Evolutionary conservation across 2,888 invertebrate species (phyloP), one percentile per base, ranked within the genome.

Genomic region (Amphipoea oculea): DNA sequence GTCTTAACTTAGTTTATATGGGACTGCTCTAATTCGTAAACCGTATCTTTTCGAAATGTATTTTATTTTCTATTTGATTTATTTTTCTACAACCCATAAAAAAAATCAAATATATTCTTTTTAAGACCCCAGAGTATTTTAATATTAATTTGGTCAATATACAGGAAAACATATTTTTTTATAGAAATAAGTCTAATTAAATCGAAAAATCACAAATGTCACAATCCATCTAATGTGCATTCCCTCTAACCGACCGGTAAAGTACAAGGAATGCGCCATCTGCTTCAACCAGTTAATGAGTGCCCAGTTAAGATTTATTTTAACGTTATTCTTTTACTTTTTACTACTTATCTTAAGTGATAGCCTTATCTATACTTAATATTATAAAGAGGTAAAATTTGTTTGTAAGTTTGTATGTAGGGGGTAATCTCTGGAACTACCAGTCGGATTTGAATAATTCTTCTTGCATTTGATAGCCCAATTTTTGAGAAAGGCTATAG

Each of bases 261-360:
- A 81, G 85, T 82, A 84, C 84, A 84, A 83, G 82, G 83, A 84
- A 89, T 82, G 85, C 83, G 60, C 83, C 84, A 82, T 81, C 80
- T 79, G 85, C 79, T 60, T 70, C 75, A 63, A 84, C 78, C 82
- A 78, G 88, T 89, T 89, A 89, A 89, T 89, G 89, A 88, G 84
- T 73, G 72, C 69, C 80, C 80, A 75, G 82, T 69, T 81, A 84
- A 89, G 89, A 89, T 89, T 88, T 89, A 89, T 89, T 89, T 86
- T 85, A 80, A 79, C 84, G 78, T 78, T 78, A 82, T 83, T 89
- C 76, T 76, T 77, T 83, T 83, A 86, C 80, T 83, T 88, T 88
- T 88, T 81, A 88, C 81, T 73, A 77, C 81, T 89, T 89, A 89
- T 86, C 89, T 89, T 81, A 77, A 86, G 80, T 86, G 82, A 86